Base-by-base conservation (phyloP, 2,888 invertebrate genomes). In the Dysmachus trigonus region DNA sequence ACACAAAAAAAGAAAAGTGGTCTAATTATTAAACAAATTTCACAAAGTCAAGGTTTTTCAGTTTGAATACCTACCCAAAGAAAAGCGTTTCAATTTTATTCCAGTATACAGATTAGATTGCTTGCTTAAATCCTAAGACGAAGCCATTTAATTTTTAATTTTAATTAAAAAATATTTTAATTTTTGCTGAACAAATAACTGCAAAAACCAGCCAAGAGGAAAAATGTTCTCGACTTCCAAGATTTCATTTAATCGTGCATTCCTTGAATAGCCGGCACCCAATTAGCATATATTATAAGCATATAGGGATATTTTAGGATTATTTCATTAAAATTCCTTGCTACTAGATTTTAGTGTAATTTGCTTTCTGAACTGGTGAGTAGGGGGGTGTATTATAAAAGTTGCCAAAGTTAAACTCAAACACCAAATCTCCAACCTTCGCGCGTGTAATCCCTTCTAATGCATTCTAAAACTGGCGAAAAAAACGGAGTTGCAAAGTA, bases 251-350 rank as follows among this genome's bases (percentile, higher is more conserved):
- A 41, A 41, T 41, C 3, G 38, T 41, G 13, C 13, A 41, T 41
- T 41, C 38, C 15, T 41, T 27, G 13, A 87, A 71, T 51, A 87
- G 87, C 27, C 51, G 79, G 51, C 87, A 87, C 86, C 86, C 88
- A 38, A 88, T 62, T 15, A 88, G 31, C n/a, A 88, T 87, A 71
- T 7, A 15, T 31, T 31, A 38, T 38, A 38, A n/a, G n/a, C 7
- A 15, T 41, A 10, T 38, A 38, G 0, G 2, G 3, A 3, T 41
- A 41, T 41, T 51, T 51, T 51, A 51, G 15, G n/a, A 3, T 51
- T 51, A 51, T 51, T 51, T 51, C 22, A 22, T 62, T 62, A 62
- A 62, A 18, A 27, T 62, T 62, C 62, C 2, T 62, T 62, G 10
- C 4, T 6, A 62, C 8, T 8, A 22, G 5, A 62, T 22, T 7